Percentiles rank a stretch among this genome's conserved stretches.
phyloP scores from a whole-genome alignment of 2,797 vertebrate species.

The Tadarida brasiliensis region DNA sequence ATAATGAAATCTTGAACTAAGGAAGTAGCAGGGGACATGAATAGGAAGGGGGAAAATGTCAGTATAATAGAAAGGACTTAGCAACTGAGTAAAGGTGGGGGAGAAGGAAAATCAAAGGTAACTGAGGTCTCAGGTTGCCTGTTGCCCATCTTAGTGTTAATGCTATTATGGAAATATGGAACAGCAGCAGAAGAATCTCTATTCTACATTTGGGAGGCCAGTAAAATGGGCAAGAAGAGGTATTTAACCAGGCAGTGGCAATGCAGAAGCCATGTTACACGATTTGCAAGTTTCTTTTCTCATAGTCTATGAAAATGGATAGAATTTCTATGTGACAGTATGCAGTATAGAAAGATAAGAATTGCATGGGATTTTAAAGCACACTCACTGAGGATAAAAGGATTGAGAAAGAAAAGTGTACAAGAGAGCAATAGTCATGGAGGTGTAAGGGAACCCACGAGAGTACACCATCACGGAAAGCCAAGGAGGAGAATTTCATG shows the following conservation, averaged over 20 bases:
- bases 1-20: constrained; percentile 18
- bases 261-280: not conserved
- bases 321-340: not conserved
- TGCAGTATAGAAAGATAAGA: not conserved
- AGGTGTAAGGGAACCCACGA: not conserved
- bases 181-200: not conserved
- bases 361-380: constrained; percentile 14
- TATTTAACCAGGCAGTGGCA: not conserved
- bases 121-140: not conserved
- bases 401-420: not conserved
- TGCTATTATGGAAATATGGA: not conserved
- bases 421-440: not conserved
- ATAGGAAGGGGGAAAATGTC: not conserved
- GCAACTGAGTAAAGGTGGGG: not conserved
- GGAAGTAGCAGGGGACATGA: not conserved
- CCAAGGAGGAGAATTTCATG: not conserved
- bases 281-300: constrained; percentile 22
- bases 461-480: not conserved
- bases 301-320: not conserved
- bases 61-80: not conserved
- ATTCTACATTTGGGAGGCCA: not conserved
- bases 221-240: not conserved
- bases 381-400: not conserved
- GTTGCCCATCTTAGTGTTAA: not conserved
- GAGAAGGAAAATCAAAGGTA: not conserved